These are phyloP conservation scores for Hirtodrosophila trivittata DNA, from an alignment of 2,888 invertebrate species.

Conservation along the genomic window DNA sequence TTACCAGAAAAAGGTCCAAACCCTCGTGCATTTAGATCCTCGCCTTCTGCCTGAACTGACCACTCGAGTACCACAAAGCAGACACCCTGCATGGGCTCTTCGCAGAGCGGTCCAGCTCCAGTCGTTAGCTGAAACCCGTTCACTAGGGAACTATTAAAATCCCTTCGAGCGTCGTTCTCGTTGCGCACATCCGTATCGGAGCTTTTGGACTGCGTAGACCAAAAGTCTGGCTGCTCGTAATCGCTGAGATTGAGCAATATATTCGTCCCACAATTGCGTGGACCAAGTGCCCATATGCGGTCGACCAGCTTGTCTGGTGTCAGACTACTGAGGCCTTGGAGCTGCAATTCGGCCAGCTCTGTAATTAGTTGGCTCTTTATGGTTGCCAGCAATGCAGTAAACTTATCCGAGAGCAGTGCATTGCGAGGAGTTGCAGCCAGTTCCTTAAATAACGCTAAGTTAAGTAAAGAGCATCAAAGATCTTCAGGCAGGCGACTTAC, in stretches of 20 bases:
- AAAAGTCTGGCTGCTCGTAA: conserved; percentile 87
- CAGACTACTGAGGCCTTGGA: conserved; percentile 84
- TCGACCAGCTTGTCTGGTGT: conserved; percentile 85
- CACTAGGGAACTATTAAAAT: conserved; percentile 91
- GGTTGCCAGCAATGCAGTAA: conserved; percentile 56
- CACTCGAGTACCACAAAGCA: conserved; percentile 95
- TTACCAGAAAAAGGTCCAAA: conserved; percentile 86
- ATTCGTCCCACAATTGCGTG: conserved; percentile 94
- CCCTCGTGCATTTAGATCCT: conserved; percentile 81
- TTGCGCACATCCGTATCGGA: conserved; percentile 70
- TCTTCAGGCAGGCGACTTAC: conserved; percentile 68
- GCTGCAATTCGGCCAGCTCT: conserved; percentile 86
- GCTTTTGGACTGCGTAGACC: conserved; percentile 80
- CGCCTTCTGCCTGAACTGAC: conserved; percentile 85
- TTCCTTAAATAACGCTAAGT: conserved; percentile 51
- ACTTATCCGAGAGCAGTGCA: conserved; percentile 79
- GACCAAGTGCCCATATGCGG: conserved; percentile 96
- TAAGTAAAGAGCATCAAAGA: background rate
- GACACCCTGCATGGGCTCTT: conserved; percentile 98
- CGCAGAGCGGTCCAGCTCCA: conserved; percentile 96
- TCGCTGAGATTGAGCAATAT: conserved; percentile 92
- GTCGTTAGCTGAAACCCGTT: conserved; percentile 95
- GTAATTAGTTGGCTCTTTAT: conserved; percentile 85
- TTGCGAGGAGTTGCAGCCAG: conserved; percentile 67
- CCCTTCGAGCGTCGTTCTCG: conserved; percentile 85